These are phyloP conservation scores for Rhincodon typus DNA, from an alignment of 2,797 vertebrate genomes.

Conservation along the genomic window DNA sequence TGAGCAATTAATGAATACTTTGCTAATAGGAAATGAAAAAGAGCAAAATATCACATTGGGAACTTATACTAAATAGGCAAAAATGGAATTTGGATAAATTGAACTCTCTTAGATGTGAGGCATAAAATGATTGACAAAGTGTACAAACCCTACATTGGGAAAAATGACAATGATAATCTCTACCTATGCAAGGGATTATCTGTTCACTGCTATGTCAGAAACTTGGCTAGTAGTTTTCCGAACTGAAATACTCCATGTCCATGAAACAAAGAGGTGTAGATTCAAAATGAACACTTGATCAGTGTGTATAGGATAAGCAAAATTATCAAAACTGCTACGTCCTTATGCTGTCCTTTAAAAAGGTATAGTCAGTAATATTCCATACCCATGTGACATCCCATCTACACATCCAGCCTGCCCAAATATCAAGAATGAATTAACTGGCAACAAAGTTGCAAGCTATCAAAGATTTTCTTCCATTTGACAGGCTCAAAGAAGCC, in stretches of 20 bases:
- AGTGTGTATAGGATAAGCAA: neutral
- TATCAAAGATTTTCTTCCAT: neutral
- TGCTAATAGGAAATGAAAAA: neutral
- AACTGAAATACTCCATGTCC: neutral
- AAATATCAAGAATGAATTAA: neutral
- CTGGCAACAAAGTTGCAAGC: neutral
- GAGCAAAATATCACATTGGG: neutral
- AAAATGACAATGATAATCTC: neutral
- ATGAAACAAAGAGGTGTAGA: neutral
- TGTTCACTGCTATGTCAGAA: neutral
- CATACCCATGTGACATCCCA: neutral
- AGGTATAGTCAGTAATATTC: too few species aligned
- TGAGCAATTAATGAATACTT: neutral
- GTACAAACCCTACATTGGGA: neutral
- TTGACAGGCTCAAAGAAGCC: neutral
- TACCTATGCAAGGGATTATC: neutral
- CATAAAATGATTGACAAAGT: neutral
- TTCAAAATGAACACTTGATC: neutral
- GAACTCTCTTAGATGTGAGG: neutral
- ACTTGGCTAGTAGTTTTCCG: neutral
- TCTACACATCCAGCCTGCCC: neutral
- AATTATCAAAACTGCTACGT: neutral
- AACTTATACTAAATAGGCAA: neutral
- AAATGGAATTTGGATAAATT: neutral
- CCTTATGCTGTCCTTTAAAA: neutral